Conservation (phyloP, 2,797 vertebrate genomes). For the Alcedo atthis region DNA sequence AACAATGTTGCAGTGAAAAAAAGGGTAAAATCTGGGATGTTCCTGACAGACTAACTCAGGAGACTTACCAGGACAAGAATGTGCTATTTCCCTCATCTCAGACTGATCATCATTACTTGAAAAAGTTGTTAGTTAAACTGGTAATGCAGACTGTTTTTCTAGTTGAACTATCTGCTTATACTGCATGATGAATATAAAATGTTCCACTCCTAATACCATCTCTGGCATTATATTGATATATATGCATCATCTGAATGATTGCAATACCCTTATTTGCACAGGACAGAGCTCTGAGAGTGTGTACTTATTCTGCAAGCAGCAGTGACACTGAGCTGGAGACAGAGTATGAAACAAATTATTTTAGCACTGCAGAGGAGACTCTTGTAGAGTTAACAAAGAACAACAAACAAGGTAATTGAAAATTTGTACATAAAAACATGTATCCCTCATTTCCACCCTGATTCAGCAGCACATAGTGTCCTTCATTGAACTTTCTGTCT, state of each 20-base stretch:
- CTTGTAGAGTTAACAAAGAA: conserved; percentile 75
- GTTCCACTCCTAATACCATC: neutral
- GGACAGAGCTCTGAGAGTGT: conserved; percentile 78
- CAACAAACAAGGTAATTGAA: conserved; percentile 77
- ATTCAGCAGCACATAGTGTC: conserved; percentile 6
- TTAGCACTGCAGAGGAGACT: conserved; percentile 71
- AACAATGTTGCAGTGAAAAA: neutral
- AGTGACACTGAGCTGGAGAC: conserved; percentile 81
- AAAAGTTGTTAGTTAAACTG: neutral
- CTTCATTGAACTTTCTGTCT: conserved; percentile 1
- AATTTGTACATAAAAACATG: neutral
- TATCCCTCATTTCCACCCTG: neutral
- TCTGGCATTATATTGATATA: neutral
- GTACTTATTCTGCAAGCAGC: conserved; percentile 79
- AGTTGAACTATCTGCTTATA: neutral
- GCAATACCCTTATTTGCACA: conserved; percentile 59
- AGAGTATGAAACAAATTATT: conserved; percentile 66
- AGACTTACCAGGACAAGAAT: neutral
- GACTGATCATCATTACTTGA: neutral
- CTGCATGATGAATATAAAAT: neutral
- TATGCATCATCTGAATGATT: neutral
- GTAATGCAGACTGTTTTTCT: neutral
- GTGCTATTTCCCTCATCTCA: neutral
- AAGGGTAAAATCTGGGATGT: neutral
- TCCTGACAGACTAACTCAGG: neutral